Base-by-base conservation (phyloP, 2,888 invertebrate genomes). In the Orthosia cruda region DNA sequence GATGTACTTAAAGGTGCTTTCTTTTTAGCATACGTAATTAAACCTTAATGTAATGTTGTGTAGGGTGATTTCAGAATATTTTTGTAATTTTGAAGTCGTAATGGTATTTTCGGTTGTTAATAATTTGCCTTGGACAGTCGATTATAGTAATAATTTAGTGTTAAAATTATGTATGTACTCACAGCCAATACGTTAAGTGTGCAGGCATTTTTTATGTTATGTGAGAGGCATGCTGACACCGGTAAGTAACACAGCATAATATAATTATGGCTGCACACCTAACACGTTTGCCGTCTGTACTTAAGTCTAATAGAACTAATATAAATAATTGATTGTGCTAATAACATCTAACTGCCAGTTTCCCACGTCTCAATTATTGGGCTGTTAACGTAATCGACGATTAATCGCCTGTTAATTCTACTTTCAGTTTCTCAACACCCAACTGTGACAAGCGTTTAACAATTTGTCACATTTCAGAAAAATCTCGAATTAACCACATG, bases 1-100 rank as follows among this genome's bases (percentile, higher is more conserved):
- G 40, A 59, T 83, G 81, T 83, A 82, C 81, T 83, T 82, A 83
- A 82, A 57, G 80, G 70, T 75, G 74, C 83, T 75, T 80, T 82
- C 58, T 55, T 52, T 52, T 66, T 67, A 81, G 73, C 45, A 20
- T 79, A 78, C n/a, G 52, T 80, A 68, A 68, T 62, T 62, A 71
- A 71, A 76, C 18, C 18, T 32, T 63, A 23, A 18, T 15, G 5
- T n/a, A 45, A 58, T 26, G n/a, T 57, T 55, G 45, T 13, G 2
- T 32, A 49, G 47, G 32, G 26, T 20, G 73, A 49, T 63, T 78
- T 50, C 74, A 74, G 49, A 82, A 71, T 58, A 59, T 66, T 81
- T 81, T 73, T 81, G 58, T 59, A 57, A 67, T 74, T 74, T 75
- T 75, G 61, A 65, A 79, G 26, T 72, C 23, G 50, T 9, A 40